A percentile compares a stretch with the other conserved stretches of the same genome.
These are phyloP conservation scores for Dasysyrphus albostriatus DNA, from an alignment of 2,888 invertebrate species.

Conservation along the genomic window DNA sequence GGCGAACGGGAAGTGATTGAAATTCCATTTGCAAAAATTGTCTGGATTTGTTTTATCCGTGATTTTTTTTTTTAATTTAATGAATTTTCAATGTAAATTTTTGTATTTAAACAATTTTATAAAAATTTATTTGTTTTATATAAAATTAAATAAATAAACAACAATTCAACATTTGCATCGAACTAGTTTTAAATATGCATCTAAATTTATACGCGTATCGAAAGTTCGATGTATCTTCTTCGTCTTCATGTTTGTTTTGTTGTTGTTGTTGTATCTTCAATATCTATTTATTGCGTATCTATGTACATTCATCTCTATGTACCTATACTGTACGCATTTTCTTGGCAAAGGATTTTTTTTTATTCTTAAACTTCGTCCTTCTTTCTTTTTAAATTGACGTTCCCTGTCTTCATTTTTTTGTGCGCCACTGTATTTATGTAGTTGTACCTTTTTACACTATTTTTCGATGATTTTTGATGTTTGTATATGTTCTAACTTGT, in stretches of 20 bases:
- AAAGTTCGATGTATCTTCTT: constrained; percentile 41
- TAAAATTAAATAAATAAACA: background rate
- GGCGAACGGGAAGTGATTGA: background rate
- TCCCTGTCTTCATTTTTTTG: constrained; percentile 26
- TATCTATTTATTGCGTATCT: constrained; percentile 37
- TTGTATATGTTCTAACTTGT: background rate
- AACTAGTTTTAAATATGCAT: constrained; percentile 55
- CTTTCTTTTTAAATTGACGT: background rate
- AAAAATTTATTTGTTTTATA: constrained; percentile 5
- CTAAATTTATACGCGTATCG: constrained; percentile 54
- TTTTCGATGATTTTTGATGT: constrained; percentile 39
- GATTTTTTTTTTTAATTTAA: background rate
- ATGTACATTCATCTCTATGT: background rate
- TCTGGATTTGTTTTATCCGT: constrained; percentile 2
- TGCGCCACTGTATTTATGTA: constrained; percentile 23
- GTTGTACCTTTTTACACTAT: constrained; percentile 1
- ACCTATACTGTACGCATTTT: constrained; percentile 31
- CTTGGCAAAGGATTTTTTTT: constrained; percentile 54
- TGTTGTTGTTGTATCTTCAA: constrained; percentile 32
- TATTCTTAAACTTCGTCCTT: constrained; percentile 14
- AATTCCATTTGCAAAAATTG: background rate
- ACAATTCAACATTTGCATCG: background rate
- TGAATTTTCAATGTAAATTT: constrained; percentile 17
- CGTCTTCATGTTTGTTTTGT: background rate
- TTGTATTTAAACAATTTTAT: constrained; percentile 6